Evolutionary conservation across 2,113 vertebrate species (phyloP).

Genomic region (Rissa tridactyla): DNA sequence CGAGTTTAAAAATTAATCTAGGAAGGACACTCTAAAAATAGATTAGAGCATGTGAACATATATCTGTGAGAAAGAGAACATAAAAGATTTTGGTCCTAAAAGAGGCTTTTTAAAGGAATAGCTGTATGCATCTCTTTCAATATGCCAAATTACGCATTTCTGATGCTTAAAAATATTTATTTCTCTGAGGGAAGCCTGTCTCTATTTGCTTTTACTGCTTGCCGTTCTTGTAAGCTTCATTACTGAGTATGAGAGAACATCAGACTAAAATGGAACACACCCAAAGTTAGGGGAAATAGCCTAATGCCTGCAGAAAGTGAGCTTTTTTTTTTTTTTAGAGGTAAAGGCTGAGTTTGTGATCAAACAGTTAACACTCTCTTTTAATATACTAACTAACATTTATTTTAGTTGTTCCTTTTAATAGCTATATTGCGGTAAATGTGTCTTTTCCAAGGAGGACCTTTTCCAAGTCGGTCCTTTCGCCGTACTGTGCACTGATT

Average conservation of each 20-base stretch:
- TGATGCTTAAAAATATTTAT: not conserved
- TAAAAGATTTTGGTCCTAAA: not conserved
- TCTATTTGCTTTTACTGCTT: not conserved
- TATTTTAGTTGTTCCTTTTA: not conserved
- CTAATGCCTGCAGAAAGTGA: not conserved
- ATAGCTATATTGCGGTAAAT: not conserved
- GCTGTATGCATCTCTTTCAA: not conserved
- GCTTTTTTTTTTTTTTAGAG: not conserved
- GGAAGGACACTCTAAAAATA: constrained; percentile 36
- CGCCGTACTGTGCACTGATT: not conserved
- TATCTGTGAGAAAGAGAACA: not conserved
- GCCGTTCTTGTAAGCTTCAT: not conserved
- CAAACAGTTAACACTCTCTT: not conserved
- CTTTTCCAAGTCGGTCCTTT: not conserved
- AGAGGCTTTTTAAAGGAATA: not conserved
- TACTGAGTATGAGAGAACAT: not conserved
- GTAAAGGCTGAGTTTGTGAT: not conserved
- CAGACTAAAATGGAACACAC: not conserved
- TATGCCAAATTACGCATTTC: not conserved
- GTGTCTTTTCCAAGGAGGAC: not conserved
- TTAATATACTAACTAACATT: not conserved
- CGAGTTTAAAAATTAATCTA: constrained; percentile 18
- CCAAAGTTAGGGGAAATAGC: not conserved
- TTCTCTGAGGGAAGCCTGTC: not conserved
- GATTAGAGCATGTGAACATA: not conserved